Conservation (phyloP, 1,140 invertebrate genomes). For the Eulimnadia texana region DNA sequence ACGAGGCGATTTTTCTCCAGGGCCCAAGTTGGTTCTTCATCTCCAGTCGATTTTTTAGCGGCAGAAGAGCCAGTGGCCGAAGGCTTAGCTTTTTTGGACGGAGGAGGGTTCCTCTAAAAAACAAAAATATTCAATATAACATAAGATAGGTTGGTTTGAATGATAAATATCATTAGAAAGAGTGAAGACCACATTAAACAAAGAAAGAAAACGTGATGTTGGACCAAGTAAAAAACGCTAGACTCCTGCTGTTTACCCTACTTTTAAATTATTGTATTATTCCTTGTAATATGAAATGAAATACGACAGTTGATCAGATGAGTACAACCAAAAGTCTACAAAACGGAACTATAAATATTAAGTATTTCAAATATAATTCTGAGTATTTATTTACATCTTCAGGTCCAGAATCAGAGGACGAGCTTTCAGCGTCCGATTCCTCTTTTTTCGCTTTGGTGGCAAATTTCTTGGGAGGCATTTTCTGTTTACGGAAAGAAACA, state of each 20-base stretch:
- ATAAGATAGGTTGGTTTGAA: too few relatives aligned
- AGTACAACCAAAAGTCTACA: too few relatives aligned
- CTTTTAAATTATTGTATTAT: too few relatives aligned
- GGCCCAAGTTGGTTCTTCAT: constrained; percentile 1
- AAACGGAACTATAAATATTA: too few relatives aligned
- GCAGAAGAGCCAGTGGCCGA: background rate
- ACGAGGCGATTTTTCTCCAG: constrained; percentile 6
- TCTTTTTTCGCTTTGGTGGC: background rate
- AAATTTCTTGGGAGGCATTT: background rate
- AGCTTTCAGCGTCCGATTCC: background rate
- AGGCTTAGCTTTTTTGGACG: constrained; percentile 4
- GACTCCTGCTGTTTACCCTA: too few relatives aligned
- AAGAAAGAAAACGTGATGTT: too few relatives aligned
- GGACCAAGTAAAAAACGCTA: too few relatives aligned
- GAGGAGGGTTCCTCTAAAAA: background rate
- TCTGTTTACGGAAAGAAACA: background rate
- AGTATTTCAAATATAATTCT: too few relatives aligned
- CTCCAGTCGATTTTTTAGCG: background rate
- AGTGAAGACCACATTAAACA: too few relatives aligned
- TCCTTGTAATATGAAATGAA: too few relatives aligned
- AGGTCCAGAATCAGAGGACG: constrained; percentile 3
- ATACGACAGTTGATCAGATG: too few relatives aligned
- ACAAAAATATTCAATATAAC: background rate
- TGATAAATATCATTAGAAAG: too few relatives aligned
- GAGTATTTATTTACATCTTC: constrained; percentile 11